Base-by-base conservation (phyloP, 92 coral and sea anemone genomes). In the Zoanthus sansibaricus region DNA sequence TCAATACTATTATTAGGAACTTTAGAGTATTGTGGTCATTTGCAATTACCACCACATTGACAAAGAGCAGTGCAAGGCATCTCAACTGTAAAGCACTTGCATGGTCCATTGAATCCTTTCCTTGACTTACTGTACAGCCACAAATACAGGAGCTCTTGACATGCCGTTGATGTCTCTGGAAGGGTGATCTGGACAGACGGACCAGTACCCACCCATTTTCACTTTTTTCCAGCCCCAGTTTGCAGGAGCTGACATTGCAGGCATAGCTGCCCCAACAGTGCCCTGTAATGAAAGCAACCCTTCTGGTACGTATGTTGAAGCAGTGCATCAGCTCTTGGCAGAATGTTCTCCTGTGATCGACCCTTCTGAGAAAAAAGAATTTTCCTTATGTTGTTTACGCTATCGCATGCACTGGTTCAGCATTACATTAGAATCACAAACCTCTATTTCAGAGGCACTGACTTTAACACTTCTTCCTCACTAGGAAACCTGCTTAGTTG, bases 91-190 rank as follows among this genome's bases (percentile, higher is more conserved):
- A 54, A 31, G 25, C 47, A 78, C 0, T 31, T 78, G n/a, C 83
- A 78, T 54, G 47, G 17, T 78, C 83, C 83, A 1, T 45, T 78
- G 83, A 45, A 56, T 31, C 71, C 46, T 5, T 54, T 78, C 70
- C 54, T 30, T 42, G 45, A 78, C 69, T 78, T 78, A 11, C 70
- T 25, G 25, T 25, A 25, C 25, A 78, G 14, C 70, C 69, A 78
- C 83, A 54, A 30, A 25, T 70, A 16, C 70, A 78, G 31, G 83
- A 78, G 70, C 83, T 78, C 83, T 78, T 51, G 70, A 16, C 83
- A 78, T 31, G 52, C 47, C 83, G 52, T 78, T 11, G 83, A 78
- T 54, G 83, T 70, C 83, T 78, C 83, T 54, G 69, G 83, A 54
- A 78, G 46, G 83, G 70, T 78, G 37, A 70, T 78, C 45, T 70